Base-by-base conservation (phyloP, 2,797 vertebrate species). In the Clarias fuscus region DNA sequence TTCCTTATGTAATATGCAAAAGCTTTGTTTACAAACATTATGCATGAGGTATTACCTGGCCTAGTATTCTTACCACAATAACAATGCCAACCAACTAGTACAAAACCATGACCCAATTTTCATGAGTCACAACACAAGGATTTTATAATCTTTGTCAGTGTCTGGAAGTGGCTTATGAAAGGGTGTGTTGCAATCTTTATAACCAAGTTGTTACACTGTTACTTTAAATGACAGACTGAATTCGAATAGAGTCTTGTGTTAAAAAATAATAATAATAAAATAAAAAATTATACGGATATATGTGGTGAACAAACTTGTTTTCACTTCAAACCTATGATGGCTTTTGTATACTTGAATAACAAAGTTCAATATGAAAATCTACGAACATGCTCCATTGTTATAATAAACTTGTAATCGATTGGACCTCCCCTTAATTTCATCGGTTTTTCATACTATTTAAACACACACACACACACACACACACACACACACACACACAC, bases 81-180 rank as follows among this genome's bases (percentile, higher is more conserved):
- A 82, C 61, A 65, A 37, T 37, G n/a, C 48, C 73, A 76, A 56
- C 24, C 22, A 53, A 75, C 43, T 75, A 5, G 15, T 13, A 67
- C 37, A 33, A 86, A 87, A 76, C 6, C 83, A 78, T 80, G 13
- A 65, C 1, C 20, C 2, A 43, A 17, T 22, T 27, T 48, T 65
- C 37, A 48, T 86, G 48, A 65, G 78, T 86, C 67, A 86, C 76
- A 81, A 67, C 43, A 30, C 62, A 81, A 75, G 77, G 62, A 68
- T 86, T 84, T 67, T 79, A 65, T 75, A 77, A 84, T 87, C 87
- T 82, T 71, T 75, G 81, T 84, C 86, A 77, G 76, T 84, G 83
- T 87, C 72, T 87, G 71, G 75, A 87, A 78, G 58, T 84, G 70
- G 56, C 40, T 62, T 68, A 61, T 7, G 30, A 86, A 78, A 48